Base-by-base conservation (phyloP, 2,113 vertebrate genomes). In the Trochalopteron elliotii region DNA sequence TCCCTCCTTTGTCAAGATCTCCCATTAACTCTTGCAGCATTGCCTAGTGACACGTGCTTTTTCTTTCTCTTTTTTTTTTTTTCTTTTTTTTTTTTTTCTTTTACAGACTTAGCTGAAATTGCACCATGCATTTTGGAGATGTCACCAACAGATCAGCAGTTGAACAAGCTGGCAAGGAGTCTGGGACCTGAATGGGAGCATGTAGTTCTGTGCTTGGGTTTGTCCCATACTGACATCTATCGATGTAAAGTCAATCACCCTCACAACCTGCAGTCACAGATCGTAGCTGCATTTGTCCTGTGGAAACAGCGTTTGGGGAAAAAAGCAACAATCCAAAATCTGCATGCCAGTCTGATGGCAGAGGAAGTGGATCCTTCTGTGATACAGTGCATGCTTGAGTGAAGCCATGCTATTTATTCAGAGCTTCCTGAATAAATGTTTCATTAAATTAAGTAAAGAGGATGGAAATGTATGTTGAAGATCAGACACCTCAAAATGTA, bases 111-210 rank as follows among this genome's bases (percentile, higher is more conserved):
- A 35, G 7, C 69, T 28, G 92, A 40, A 30, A 75, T 99, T 70
- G 94, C 98, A 2, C 90, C 97, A 0, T 83, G 95, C 3, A 23
- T 98, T 87, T 98, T 98, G 86, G 96, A 93, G 80, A 96, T 86
- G 40, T 97, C 98, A 28, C 99, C 99, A 0, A 98, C 99, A 1
- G 99, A 99, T 77, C 98, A 83, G 88, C 98, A 99, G 90, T 90
- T 99, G 83, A 99, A 98, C 97, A 97, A 96, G 52, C 98, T 99
- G 84, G 98, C 99, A 0, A 96, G 97, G 45, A 97, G 77, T 35
- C 97, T 99, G 22, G 99, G 99, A 12, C 65, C 97, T 0, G 98
- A 99, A 80, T 99, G 99, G 99, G 99, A 99, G 90, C 87, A 94
- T 9, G 83, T 99, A 12, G 96, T 98, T 83, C 93, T 99, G 94